Evolutionary conservation across 2,797 vertebrate genomes (phyloP).

Genomic region (Lepilemur septentrionalis): DNA sequence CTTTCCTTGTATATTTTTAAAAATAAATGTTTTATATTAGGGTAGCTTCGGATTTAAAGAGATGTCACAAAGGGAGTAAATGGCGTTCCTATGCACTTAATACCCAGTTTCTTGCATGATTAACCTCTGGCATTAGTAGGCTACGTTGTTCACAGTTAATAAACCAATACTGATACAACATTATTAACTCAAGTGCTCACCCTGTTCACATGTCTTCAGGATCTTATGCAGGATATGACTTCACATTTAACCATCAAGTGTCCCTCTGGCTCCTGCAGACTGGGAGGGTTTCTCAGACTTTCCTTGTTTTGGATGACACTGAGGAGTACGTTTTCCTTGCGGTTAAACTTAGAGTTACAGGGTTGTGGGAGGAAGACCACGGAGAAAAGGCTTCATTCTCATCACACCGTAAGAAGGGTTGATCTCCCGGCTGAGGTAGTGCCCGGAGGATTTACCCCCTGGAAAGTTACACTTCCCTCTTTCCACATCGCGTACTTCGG

Average conservation of each 20-base stretch:
- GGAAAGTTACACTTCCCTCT: no score
- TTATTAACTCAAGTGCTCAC: no score
- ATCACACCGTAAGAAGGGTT: neutral
- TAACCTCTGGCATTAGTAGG: neutral
- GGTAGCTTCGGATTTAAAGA: neutral
- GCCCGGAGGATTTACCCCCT: no score
- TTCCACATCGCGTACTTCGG: neutral
- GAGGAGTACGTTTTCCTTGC: neutral
- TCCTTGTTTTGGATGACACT: neutral
- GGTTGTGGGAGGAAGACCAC: neutral
- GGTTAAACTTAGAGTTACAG: neutral
- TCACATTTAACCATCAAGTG: neutral
- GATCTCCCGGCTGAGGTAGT: neutral
- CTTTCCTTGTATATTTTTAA: neutral
- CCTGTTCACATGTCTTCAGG: neutral
- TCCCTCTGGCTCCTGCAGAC: neutral
- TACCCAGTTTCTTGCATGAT: neutral
- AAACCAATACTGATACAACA: neutral
- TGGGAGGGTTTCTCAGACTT: neutral
- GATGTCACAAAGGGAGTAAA: neutral
- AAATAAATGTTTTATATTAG: neutral
- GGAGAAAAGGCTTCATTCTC: no score
- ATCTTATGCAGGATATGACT: neutral
- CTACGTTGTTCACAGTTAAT: neutral
- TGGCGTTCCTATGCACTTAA: neutral